phyloP scores from a whole-genome alignment of 2,888 invertebrate species.

The Tenthredo notha region DNA sequence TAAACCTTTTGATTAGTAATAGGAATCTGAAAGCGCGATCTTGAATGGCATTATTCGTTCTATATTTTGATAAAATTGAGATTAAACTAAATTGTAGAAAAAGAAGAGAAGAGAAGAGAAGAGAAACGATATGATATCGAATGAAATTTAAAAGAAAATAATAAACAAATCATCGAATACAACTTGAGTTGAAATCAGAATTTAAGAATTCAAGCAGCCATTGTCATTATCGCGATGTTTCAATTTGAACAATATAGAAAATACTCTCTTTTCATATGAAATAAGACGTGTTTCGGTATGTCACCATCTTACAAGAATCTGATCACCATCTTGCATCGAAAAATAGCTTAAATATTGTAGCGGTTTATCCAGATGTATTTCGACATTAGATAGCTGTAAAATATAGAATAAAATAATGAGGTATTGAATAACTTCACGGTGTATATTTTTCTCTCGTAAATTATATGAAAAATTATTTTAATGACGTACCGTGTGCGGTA shows the following conservation, averaged over 20 bases:
- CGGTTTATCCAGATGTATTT: constrained; percentile 89
- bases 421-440: not conserved
- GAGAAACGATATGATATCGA: not conserved
- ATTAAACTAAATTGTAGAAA: not conserved
- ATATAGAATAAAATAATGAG: not conserved
- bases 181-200: constrained; percentile 1
- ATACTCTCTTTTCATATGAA: constrained; percentile 62
- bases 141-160: not conserved
- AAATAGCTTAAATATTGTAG: constrained; percentile 91
- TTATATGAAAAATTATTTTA: not conserved
- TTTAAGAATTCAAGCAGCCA: not conserved
- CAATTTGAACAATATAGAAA: constrained; percentile 74
- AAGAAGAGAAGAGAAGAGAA: not conserved
- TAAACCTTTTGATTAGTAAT: not conserved
- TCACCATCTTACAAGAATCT: constrained; percentile 86
- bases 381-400: constrained; percentile 81
- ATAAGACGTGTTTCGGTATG: constrained; percentile 70
- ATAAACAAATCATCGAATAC: not conserved
- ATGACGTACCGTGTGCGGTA: constrained; percentile 76
- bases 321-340: constrained; percentile 91
- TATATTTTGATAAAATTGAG: not conserved
- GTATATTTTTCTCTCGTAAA: not conserved
- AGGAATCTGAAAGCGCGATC: not conserved
- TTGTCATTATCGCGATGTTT: constrained; percentile 64
- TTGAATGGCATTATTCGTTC: not conserved